Percentiles rank a stretch among this genome's conserved stretches.
These are phyloP conservation scores for Mycetomoellerius zeteki DNA, from an alignment of 1,140 invertebrate species.

Conservation along the genomic window DNA sequence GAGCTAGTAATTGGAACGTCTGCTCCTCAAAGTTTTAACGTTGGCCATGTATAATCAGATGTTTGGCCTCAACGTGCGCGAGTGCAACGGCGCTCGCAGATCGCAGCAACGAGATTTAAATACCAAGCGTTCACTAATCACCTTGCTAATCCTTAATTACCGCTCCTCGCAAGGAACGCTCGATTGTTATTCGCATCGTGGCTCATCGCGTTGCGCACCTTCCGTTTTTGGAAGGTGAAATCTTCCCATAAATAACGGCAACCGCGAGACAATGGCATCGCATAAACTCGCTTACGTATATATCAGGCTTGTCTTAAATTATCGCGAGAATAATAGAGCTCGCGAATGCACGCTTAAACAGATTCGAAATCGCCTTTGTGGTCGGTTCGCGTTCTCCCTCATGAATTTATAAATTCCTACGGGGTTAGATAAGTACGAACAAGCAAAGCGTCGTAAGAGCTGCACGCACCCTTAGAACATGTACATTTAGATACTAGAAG, in stretches of 20 bases:
- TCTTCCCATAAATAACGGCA: conserved; percentile 72
- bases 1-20: conserved; percentile 66
- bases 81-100: conserved; percentile 41
- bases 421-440: conserved; percentile 26
- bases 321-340: conserved; percentile 70
- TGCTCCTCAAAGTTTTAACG: conserved; percentile 52
- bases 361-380: conserved; percentile 66
- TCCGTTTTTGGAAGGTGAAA: conserved; percentile 73
- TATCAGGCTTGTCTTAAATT: conserved; percentile 73
- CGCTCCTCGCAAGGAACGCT: conserved; percentile 15
- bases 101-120: conserved; percentile 74
- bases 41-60: conserved; percentile 54
- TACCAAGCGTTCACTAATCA: conserved; percentile 72
- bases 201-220: conserved; percentile 50
- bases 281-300: conserved; percentile 66
- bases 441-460: not conserved
- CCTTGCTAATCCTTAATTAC: conserved; percentile 78
- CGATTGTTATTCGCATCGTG: conserved; percentile 73
- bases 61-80: conserved; percentile 34
- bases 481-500: too few relatives aligned
- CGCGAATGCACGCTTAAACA: conserved; percentile 5
- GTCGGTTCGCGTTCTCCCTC: not conserved
- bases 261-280: conserved; percentile 65
- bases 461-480: not conserved
- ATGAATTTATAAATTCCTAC: conserved; percentile 36